Base-by-base conservation (phyloP, 2,888 invertebrate genomes). In the Drosophila barbarae region DNA sequence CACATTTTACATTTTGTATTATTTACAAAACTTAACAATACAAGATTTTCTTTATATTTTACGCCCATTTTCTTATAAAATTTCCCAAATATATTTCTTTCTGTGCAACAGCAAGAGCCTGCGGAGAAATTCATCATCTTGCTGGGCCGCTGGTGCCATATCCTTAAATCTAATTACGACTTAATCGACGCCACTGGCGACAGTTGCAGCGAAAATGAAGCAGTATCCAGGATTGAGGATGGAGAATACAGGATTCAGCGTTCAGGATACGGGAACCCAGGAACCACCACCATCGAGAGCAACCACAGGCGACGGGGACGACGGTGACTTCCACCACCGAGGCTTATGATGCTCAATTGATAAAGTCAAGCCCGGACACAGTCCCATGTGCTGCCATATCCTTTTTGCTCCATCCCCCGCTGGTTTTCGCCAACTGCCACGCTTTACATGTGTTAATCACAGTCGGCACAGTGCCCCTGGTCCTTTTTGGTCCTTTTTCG, bases 151-250 rank as follows among this genome's bases (percentile, higher is more conserved):
- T 87, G 88, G 88, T 87, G 87, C 80, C 86, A 85, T 88, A 89
- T 89, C 88, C 87, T 89, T 87, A 86, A 89, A 88, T 89, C 88
- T 89, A 88, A 88, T 88, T 88, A 88, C 88, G 88, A 88, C 88
- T 88, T 88, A 89, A 89, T 88, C 89, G 88, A 86, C 86, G 86
- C 86, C 87, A 88, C 76, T 86, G 84, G 88, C 86, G 87, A 87
- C 86, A 86, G 85, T 82, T 84, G 71, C 77, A 76, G 71, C 75
- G 69, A 69, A 71, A 84, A 55, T 71, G 84, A 73, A 58, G 47
- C 59, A 53, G 38, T 46, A 41, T 32, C 51, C 18, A 2, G 50
- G 13, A 42, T 35, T 35, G 28, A 35, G 55, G 60, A 59, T 26
- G 32, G 18, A 15, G 30, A 13, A 21, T 28, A 32, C 49, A 34